phyloP scores from a whole-genome alignment of 1,140 invertebrate species.

The Leguminivora glycinivorella region DNA sequence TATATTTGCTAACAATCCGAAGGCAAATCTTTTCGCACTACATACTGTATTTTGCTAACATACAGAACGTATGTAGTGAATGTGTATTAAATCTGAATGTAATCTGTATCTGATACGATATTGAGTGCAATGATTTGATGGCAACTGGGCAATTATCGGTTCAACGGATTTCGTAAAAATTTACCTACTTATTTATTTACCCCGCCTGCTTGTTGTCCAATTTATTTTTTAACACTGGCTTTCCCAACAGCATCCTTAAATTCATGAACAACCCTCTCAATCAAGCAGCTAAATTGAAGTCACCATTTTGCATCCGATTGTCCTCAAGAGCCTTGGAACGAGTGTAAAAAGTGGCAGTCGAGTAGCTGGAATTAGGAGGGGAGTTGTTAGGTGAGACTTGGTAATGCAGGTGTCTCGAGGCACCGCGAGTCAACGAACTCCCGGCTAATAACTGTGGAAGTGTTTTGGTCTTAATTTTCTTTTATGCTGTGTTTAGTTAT shows the following conservation, averaged over 20 bases:
- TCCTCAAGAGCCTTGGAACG: constrained; percentile 63
- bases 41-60: no score
- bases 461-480: constrained; percentile 18
- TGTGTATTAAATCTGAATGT: no score
- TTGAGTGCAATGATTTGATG: no score
- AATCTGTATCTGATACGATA: no score
- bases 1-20: no score
- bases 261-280: constrained; percentile 33
- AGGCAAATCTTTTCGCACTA: no score
- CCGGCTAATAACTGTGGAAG: constrained; percentile 24
- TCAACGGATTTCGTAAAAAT: no score
- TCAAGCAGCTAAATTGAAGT: constrained; percentile 50
- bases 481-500: constrained; percentile 8
- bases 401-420: constrained; percentile 45
- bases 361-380: constrained; percentile 65
- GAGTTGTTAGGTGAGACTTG: constrained; percentile 43
- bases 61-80: no score
- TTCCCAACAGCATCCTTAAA: constrained; percentile 11
- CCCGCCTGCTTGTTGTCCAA: constrained; percentile 34
- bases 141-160: no score
- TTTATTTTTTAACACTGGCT: constrained; percentile 23
- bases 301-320: constrained; percentile 61
- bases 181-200: constrained; percentile 28
- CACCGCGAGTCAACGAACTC: constrained; percentile 46
- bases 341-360: constrained; percentile 63